Conservation (phyloP, 2,797 vertebrate species). For the Mormyrops boulengeri region DNA sequence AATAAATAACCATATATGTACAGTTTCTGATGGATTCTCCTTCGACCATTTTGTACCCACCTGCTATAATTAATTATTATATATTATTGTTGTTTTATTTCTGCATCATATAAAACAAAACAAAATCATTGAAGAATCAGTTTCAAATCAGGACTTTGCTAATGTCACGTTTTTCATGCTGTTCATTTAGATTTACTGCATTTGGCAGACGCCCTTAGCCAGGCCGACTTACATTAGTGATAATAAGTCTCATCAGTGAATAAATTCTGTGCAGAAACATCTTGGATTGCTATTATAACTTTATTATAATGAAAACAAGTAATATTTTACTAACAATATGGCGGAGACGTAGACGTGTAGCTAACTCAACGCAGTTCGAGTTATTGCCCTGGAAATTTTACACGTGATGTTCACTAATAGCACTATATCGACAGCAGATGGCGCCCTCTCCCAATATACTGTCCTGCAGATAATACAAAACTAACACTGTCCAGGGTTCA, state of each 20-base stretch:
- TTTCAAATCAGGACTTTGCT: background rate
- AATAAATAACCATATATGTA: background rate
- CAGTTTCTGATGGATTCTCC: background rate
- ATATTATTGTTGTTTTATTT: background rate
- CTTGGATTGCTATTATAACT: background rate
- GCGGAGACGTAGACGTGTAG: background rate
- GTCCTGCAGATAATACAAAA: background rate
- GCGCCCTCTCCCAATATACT: conserved; percentile 18
- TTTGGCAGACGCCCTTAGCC: too few relatives aligned
- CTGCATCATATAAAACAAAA: background rate
- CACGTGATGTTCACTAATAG: background rate
- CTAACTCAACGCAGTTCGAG: background rate
- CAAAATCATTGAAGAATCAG: background rate
- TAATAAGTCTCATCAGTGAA: background rate
- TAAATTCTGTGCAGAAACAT: background rate
- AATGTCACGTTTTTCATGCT: background rate
- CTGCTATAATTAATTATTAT: background rate
- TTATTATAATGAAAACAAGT: background rate
- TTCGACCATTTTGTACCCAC: background rate
- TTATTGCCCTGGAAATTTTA: background rate
- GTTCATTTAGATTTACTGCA: too few relatives aligned
- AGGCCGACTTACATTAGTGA: background rate
- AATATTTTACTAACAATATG: background rate
- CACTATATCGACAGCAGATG: conserved; percentile 28
- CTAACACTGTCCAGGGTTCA: background rate